Conservation (phyloP, 2,888 invertebrate species). For the Sarcophaga carnaria region DNA sequence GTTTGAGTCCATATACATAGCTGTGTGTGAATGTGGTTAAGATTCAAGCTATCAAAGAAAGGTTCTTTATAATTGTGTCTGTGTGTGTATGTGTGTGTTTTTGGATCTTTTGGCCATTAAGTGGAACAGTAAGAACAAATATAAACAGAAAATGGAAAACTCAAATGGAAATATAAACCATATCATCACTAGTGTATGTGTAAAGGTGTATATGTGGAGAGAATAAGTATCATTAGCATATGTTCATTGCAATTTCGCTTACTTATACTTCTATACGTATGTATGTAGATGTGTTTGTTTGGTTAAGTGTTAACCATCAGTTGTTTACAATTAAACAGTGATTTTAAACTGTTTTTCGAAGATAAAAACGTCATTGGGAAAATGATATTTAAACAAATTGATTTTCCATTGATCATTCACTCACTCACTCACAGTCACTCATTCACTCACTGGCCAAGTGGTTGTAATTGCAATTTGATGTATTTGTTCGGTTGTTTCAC, state of each 20-base stretch:
- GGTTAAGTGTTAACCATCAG: conserved; percentile 19
- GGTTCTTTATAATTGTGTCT: background rate
- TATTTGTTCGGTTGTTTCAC: no score
- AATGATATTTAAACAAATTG: conserved; percentile 35
- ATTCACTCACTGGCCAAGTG: background rate
- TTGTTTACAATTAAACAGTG: conserved; percentile 50
- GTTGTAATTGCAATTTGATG: background rate
- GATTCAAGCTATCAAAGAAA: background rate
- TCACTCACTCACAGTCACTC: no score
- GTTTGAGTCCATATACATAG: no score
- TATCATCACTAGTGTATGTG: background rate
- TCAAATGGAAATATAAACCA: conserved; percentile 22
- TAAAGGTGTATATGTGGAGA: conserved; percentile 6
- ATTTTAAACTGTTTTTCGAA: conserved; percentile 5
- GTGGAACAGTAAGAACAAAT: conserved; percentile 29
- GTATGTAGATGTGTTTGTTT: background rate
- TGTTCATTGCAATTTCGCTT: background rate
- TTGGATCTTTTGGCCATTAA: conserved; percentile 28
- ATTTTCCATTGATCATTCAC: background rate
- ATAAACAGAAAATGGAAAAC: conserved; percentile 9
- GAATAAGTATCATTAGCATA: background rate
- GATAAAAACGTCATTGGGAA: conserved; percentile 2
- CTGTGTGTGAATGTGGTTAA: background rate
- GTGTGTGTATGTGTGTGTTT: background rate
- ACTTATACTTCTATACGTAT: background rate